A percentile compares a stretch with the other conserved stretches of the same genome.
Evolutionary conservation across 2,113 vertebrate species (phyloP).

Genomic region (Tretioscincus oriximinensis): DNA sequence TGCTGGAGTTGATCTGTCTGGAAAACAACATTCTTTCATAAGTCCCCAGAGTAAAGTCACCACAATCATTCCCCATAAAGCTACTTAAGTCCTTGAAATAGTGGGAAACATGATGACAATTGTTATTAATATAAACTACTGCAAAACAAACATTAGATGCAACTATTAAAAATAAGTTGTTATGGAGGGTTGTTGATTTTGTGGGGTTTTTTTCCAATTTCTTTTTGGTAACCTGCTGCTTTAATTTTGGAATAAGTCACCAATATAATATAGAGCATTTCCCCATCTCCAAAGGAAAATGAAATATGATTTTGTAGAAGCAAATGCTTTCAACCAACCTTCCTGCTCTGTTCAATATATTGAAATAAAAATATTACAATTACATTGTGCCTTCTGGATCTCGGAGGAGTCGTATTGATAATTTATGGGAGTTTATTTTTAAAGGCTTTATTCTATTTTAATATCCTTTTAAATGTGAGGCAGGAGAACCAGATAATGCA

Average conservation of each 20-base stretch:
- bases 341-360: constrained; percentile 2
- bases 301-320: constrained; percentile 46
- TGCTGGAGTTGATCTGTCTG: constrained; percentile 48
- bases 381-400: constrained; percentile 20
- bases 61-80: constrained; percentile 64
- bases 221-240: constrained; percentile 19
- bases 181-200: neutral
- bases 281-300: neutral
- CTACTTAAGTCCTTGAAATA: constrained; percentile 68
- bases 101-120: constrained; percentile 63
- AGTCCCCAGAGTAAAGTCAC: constrained; percentile 66
- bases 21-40: constrained; percentile 60
- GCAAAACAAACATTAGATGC: constrained; percentile 49
- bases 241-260: constrained; percentile 57
- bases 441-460: constrained; percentile 13
- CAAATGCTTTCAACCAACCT: constrained; percentile 27
- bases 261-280: neutral
- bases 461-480: constrained; percentile 42
- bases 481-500: constrained; percentile 16
- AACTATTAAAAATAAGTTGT: constrained; percentile 30
- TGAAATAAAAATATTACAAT: constrained; percentile 11
- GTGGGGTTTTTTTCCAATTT: neutral
- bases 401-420: constrained; percentile 27
- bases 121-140: constrained; percentile 53
- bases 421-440: constrained; percentile 18